Evolutionary conservation across 1,140 invertebrate species (phyloP), one percentile per base, ranked within the genome.

Genomic region (Subanguina moxae): DNA sequence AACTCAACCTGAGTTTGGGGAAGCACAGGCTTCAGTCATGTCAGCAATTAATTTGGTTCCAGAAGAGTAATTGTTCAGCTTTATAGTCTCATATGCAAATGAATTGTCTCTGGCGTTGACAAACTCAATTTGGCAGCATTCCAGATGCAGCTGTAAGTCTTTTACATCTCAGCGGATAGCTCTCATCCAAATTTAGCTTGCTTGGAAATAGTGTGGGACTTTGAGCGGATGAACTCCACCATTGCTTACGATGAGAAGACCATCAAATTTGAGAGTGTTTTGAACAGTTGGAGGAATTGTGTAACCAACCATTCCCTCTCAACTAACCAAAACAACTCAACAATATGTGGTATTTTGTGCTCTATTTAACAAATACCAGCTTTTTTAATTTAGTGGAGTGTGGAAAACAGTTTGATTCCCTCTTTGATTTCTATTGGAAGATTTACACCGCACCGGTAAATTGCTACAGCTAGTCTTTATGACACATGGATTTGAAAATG

Each of bases 371-470:
- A n/a, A n/a, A n/a, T n/a, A n/a, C n/a, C n/a, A n/a, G n/a, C n/a
- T n/a, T n/a, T n/a, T n/a, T n/a, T n/a, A n/a, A n/a, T n/a, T 52
- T 8, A 21, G n/a, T 21, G 3, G 23, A 52, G 11, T 78, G 76
- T 57, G 78, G 65, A 27, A 59, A 66, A 21, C 17, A 25, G 13
- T 79, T 80, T 57, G 71, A 78, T 43, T 52, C 48, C n/a, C 64
- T 78, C 11, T 78, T 78, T 61, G 57, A 62, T 11, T 78, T 61
- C 57, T 78, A 78, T 46, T 78, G 76, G 76, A 68, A 78, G 56
- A 78, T 78, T 45, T 78, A 78, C 61, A 78, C 67, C 21, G 67
- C 66, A 21, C 77, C 77, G 8, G 73, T 62, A 9, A n/a, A 72
- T 38, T 38, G 3, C 11, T 38, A 38, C 3, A 38, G 32, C 32